Percentiles rank a stretch among this genome's conserved stretches.
phyloP scores from a whole-genome alignment of 2,888 invertebrate genomes.

The Chesias legatella region DNA sequence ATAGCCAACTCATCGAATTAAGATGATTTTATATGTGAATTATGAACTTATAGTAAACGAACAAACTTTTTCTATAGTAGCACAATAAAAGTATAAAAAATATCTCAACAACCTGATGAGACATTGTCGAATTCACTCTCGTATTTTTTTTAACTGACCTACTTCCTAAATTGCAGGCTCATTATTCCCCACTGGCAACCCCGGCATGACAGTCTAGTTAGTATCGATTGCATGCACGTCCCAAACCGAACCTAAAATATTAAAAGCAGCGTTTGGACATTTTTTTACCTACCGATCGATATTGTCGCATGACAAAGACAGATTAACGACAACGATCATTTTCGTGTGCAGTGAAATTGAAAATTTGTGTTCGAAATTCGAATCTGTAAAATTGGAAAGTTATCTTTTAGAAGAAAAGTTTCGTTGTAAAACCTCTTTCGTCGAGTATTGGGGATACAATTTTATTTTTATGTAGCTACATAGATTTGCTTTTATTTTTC shows the following conservation, averaged over 20 bases:
- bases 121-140: background rate
- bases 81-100: too few species aligned
- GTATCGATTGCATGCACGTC: constrained; percentile 18
- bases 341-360: constrained; percentile 18
- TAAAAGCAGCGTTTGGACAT: constrained; percentile 36
- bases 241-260: constrained; percentile 38
- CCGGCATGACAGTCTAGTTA: constrained; percentile 11
- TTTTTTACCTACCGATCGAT: constrained; percentile 39
- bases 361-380: constrained; percentile 16
- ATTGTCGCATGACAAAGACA: constrained; percentile 26
- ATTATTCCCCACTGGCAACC: constrained; percentile 11
- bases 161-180: constrained; percentile 7
- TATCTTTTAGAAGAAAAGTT: background rate
- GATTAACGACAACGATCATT: constrained; percentile 18
- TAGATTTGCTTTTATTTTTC: too few species aligned
- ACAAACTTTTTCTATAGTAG: too few species aligned
- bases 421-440: background rate
- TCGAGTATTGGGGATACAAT: background rate
- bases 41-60: too few species aligned
- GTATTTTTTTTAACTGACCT: constrained; percentile 3
- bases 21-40: too few species aligned
- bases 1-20: too few species aligned
- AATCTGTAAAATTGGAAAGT: constrained; percentile 1
- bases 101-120: too few species aligned
- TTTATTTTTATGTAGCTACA: too few species aligned